Conservation (phyloP, 1,140 invertebrate species). For the Drosophila orena region DNA sequence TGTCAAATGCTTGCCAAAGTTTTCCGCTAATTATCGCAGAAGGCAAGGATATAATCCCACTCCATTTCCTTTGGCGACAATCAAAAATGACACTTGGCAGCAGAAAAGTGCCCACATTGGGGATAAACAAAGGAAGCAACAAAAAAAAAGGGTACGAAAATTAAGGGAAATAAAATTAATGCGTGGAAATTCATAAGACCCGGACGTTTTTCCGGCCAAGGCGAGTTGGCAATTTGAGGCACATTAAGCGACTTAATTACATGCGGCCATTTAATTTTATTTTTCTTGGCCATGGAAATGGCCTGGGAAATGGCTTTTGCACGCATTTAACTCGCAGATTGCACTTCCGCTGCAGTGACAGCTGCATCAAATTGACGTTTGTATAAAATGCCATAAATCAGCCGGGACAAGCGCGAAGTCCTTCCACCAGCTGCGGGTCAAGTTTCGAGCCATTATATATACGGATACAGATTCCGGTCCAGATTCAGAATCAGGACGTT, state of each 20-base stretch:
- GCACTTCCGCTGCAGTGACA: constrained; percentile 63
- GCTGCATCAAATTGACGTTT: constrained; percentile 78
- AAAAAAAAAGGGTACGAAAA: constrained; percentile 36
- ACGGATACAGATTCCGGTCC: not conserved
- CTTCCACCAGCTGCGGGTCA: constrained; percentile 15
- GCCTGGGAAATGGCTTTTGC: constrained; percentile 45
- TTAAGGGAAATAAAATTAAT: constrained; percentile 62
- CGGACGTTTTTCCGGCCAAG: constrained; percentile 25
- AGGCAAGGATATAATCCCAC: constrained; percentile 3
- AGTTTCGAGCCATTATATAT: constrained; percentile 2
- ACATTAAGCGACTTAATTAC: constrained; percentile 68
- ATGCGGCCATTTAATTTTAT: constrained; percentile 65
- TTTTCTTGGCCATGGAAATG: constrained; percentile 37
- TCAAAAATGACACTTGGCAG: constrained; percentile 49
- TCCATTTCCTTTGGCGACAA: constrained; percentile 30
- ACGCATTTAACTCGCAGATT: constrained; percentile 68
- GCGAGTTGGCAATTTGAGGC: constrained; percentile 47
- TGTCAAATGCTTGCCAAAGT: constrained; percentile 22
- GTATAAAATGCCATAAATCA: constrained; percentile 41
- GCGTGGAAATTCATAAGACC: constrained; percentile 64
- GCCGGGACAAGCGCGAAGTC: constrained; percentile 46
- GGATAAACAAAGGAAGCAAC: constrained; percentile 33
- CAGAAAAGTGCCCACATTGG: constrained; percentile 27
- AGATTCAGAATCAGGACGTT: constrained; percentile 28
- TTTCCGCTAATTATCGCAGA: constrained; percentile 48